Percentiles rank a stretch among this genome's conserved stretches.
Conservation (phyloP, 1,140 invertebrate species). For the Drosophila malerkotliana region DNA sequence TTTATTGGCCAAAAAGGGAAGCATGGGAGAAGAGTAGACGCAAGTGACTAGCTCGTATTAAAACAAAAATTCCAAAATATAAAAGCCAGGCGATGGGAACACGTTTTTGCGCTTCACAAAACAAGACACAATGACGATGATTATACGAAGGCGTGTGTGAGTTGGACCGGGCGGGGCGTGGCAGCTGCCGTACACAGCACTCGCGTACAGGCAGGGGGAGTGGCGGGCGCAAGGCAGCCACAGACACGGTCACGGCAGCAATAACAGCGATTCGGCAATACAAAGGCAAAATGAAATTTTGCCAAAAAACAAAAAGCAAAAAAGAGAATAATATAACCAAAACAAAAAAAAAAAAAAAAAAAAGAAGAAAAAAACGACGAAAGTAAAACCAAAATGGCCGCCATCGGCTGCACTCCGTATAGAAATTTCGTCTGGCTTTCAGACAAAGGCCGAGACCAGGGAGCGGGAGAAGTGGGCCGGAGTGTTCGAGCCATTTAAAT, state of each 20-base stretch:
- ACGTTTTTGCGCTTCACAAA: slow-evolving; percentile 74
- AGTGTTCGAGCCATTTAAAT: slow-evolving; percentile 54
- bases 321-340: slow-evolving; percentile 45
- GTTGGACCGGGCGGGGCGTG: slow-evolving; percentile 23
- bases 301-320: slow-evolving; percentile 40
- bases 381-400: slow-evolving; percentile 73
- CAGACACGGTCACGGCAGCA: slow-evolving; percentile 50
- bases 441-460: slow-evolving; percentile 9
- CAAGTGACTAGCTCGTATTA: slow-evolving; percentile 47
- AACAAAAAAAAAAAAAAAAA: neutral
- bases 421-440: slow-evolving; percentile 61
- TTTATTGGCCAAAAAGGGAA: slow-evolving; percentile 21
- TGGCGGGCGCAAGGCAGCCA: slow-evolving; percentile 64
- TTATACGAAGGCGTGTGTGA: slow-evolving; percentile 32
- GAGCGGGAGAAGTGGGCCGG: slow-evolving; percentile 22
- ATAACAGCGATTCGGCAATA: slow-evolving; percentile 37
- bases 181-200: slow-evolving; percentile 17
- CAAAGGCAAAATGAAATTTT: slow-evolving; percentile 44
- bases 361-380: neutral
- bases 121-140: slow-evolving; percentile 52
- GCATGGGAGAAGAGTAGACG: slow-evolving; percentile 1
- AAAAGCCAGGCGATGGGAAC: slow-evolving; percentile 55
- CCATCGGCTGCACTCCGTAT: slow-evolving; percentile 66
- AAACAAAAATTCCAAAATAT: slow-evolving; percentile 28
- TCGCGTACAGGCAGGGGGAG: slow-evolving; percentile 37